These are phyloP conservation scores for Morpho deidamia DNA, from an alignment of 2,888 invertebrate species.

Conservation along the genomic window DNA sequence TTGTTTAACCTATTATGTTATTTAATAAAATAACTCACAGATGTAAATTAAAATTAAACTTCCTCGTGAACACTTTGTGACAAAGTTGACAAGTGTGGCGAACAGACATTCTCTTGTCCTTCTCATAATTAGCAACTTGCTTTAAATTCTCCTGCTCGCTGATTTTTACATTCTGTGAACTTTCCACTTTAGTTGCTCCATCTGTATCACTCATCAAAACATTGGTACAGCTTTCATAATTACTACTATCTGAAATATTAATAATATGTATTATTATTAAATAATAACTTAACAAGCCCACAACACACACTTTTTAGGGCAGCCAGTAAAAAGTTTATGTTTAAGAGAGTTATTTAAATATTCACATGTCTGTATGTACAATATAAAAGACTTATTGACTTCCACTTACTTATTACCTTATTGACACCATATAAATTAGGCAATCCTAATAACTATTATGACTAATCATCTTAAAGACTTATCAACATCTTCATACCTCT, in stretches of 20 bases:
- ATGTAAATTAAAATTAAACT: slow-evolving; percentile 48
- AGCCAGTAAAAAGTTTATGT: too few relatives aligned
- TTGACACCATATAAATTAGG: too few relatives aligned
- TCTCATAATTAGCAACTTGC: neutral
- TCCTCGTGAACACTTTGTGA: slow-evolving; percentile 44
- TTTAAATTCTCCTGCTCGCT: neutral
- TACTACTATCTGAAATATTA: neutral
- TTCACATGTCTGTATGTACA: too few relatives aligned
- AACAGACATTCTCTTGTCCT: neutral
- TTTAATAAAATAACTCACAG: slow-evolving; percentile 35
- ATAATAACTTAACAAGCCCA: too few relatives aligned
- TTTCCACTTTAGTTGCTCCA: neutral
- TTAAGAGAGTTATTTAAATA: too few relatives aligned
- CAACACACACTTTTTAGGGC: too few relatives aligned
- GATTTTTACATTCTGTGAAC: neutral
- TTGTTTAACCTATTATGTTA: neutral
- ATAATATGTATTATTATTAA: too few relatives aligned
- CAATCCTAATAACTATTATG: too few relatives aligned
- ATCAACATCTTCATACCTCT: too few relatives aligned
- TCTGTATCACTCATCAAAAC: neutral
- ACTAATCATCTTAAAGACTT: too few relatives aligned
- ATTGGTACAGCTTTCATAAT: neutral
- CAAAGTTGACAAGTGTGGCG: slow-evolving; percentile 39
- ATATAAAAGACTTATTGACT: too few relatives aligned
- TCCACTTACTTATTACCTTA: too few relatives aligned